Base-by-base conservation (phyloP, 1,140 invertebrate species). In the Microplitis demolitor region DNA sequence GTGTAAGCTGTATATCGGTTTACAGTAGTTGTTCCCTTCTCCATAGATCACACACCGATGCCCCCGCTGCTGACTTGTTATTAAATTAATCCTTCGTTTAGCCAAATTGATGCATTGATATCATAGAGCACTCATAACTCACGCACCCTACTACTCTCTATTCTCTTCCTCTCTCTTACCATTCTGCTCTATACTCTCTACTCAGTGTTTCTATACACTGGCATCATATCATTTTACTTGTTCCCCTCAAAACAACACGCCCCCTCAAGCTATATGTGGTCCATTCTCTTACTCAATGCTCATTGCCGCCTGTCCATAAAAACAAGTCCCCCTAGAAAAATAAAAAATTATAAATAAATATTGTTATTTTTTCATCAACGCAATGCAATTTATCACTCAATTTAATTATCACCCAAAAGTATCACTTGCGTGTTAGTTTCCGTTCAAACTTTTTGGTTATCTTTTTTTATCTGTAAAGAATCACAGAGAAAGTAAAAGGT, bases 81-180 rank as follows among this genome's bases (percentile, higher is more conserved):
- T 87, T 87, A 86, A 87, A 87, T 87, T 87, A 87, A 87, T 87
- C 84, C 85, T 87, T 87, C 85, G 84, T 87, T 87, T 87, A 87
- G 85, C 84, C 85, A 86, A 87, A 87, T 86, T 87, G 85, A 87
- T 87, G 85, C 84, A 86, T 86, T 81, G 85, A 87, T 86, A 87
- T 87, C 85, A 86, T 84, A 86, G 81, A 86, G 84, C 84, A 85
- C 80, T 83, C 84, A 86, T 86, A 87, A 87, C 83, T 87, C 85
- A 87, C 79, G 80, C 83, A 77, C 83, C 79, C 81, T 78, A 74
- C 73, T 75, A 34, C 70, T 60, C 74, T 72, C 69, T 72, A 66
- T 8, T 37, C 33, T 24, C 50, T 13, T n/a, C 31, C 53, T 56
- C 63, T 66, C 35, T 60, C 37, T 61, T 60, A 33, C 54, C 61